phyloP scores from a whole-genome alignment of 2,888 invertebrate species.

The Stratiomys singularior region DNA sequence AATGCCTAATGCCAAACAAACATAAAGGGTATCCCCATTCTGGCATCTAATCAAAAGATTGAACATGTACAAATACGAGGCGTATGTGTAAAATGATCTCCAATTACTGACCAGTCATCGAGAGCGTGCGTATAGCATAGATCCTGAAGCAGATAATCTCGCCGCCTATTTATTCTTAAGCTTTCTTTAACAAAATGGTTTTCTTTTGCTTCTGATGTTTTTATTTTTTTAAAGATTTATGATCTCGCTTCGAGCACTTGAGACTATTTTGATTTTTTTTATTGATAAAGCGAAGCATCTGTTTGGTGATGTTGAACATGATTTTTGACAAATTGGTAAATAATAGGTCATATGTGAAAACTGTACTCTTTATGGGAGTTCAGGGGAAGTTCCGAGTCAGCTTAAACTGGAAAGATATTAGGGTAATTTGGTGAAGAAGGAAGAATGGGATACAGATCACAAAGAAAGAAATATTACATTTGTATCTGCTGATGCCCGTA shows the following conservation, averaged over 20 bases:
- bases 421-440: too few relatives aligned
- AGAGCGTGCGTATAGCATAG: not conserved
- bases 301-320: too few relatives aligned
- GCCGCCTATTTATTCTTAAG: not conserved
- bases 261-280: too few relatives aligned
- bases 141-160: not conserved
- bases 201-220: not conserved
- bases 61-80: not conserved
- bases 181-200: not conserved
- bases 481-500: too few relatives aligned
- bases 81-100: not conserved
- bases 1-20: not conserved
- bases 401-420: too few relatives aligned
- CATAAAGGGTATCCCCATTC: conserved; percentile 2
- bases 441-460: too few relatives aligned
- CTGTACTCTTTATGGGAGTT: too few relatives aligned
- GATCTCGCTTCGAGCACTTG: not conserved
- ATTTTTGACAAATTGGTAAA: too few relatives aligned
- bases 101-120: not conserved
- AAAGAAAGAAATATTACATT: too few relatives aligned
- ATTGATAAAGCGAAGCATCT: too few relatives aligned
- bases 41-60: conserved; percentile 21
- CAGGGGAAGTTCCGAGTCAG: too few relatives aligned
- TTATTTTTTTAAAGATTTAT: not conserved
- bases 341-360: too few relatives aligned